Evolutionary conservation across 2,888 invertebrate genomes (phyloP).

Genomic region (Eupithecia inturbata): DNA sequence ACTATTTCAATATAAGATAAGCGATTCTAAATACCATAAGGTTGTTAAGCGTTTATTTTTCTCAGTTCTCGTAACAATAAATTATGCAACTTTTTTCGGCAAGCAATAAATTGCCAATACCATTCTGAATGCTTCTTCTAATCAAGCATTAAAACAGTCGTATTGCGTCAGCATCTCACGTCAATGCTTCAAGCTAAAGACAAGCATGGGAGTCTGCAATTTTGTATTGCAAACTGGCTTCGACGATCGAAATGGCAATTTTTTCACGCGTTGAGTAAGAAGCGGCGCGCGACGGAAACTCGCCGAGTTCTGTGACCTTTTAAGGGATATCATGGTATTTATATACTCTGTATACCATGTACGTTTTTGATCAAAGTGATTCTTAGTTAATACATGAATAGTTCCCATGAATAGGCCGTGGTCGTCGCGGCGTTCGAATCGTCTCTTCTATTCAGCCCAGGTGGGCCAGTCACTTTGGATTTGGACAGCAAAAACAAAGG

Average conservation of each 20-base stretch:
- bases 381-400: background rate
- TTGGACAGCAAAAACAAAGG: background rate
- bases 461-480: background rate
- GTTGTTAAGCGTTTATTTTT: conserved; percentile 3
- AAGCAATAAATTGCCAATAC: conserved; percentile 42
- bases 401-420: background rate
- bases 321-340: conserved; percentile 49
- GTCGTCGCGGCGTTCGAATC: background rate
- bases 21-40: conserved; percentile 8
- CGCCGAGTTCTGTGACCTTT: conserved; percentile 61
- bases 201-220: conserved; percentile 46
- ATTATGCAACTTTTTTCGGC: conserved; percentile 34
- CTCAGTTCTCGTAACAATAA: conserved; percentile 14
- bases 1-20: conserved; percentile 6
- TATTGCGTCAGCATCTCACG: conserved; percentile 43
- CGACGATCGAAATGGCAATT: conserved; percentile 58
- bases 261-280: conserved; percentile 65
- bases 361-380: background rate
- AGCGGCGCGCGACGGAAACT: conserved; percentile 52
- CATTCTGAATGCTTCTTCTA: conserved; percentile 37
- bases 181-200: conserved; percentile 39
- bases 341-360: conserved; percentile 19
- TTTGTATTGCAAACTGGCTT: conserved; percentile 52
- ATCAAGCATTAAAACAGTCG: conserved; percentile 39
- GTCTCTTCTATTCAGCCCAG: background rate